Conservation (phyloP, 2,888 invertebrate species). For the Pantelozetes paolii region DNA sequence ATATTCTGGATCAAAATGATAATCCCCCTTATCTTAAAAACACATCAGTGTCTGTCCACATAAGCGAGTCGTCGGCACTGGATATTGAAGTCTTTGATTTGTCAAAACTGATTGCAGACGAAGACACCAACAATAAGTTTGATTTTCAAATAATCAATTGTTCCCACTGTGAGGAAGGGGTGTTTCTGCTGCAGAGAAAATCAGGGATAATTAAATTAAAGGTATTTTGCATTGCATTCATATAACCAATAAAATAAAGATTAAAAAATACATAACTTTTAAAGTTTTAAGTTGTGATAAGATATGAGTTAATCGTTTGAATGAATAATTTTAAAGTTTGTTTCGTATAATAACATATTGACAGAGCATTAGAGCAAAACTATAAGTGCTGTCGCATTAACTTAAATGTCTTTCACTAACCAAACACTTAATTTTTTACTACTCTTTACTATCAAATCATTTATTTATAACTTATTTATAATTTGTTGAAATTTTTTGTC, state of each 20-base stretch:
- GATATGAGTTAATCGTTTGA: background rate
- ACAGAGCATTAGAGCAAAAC: background rate
- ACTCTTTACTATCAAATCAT: background rate
- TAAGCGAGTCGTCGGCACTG: slow-evolving; percentile 29
- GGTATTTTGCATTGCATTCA: slow-evolving; percentile 3
- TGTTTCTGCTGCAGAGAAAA: slow-evolving; percentile 33
- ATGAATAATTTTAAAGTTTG: background rate
- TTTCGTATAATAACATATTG: background rate
- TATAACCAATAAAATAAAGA: background rate
- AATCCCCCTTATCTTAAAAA: slow-evolving; percentile 39
- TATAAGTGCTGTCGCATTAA: slow-evolving; percentile 9
- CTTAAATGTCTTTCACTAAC: background rate
- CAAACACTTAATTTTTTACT: background rate
- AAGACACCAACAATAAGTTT: slow-evolving; percentile 37
- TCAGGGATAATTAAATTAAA: slow-evolving; percentile 38
- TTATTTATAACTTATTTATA: background rate
- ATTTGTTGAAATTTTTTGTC: background rate
- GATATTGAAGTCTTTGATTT: slow-evolving; percentile 38
- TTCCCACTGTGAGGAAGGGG: slow-evolving; percentile 32
- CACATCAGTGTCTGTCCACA: slow-evolving; percentile 31
- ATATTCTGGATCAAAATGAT: slow-evolving; percentile 39
- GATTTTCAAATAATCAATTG: slow-evolving; percentile 42
- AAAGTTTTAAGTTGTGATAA: background rate
- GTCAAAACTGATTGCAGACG: slow-evolving; percentile 39
- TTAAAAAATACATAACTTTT: background rate